These are phyloP conservation scores for Zaprionus bogoriensis DNA, from an alignment of 2,888 invertebrate species.

Conservation along the genomic window DNA sequence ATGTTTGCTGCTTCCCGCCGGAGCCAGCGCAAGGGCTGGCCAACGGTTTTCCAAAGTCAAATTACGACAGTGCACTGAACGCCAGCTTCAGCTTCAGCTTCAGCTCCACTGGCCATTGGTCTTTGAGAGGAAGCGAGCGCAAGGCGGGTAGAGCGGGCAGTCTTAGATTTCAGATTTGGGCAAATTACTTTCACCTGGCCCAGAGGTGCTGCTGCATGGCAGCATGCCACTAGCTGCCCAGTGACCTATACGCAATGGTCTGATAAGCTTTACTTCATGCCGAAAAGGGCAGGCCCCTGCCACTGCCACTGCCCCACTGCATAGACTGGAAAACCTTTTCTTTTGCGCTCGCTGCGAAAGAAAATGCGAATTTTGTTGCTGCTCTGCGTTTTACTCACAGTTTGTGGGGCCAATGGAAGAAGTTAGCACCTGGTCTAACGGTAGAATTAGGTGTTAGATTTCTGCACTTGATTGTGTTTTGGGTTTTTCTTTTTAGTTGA, in stretches of 20 bases:
- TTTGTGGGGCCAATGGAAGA: constrained; percentile 57
- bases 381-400: constrained; percentile 47
- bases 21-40: constrained; percentile 48
- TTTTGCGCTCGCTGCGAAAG: constrained; percentile 10
- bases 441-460: constrained; percentile 20
- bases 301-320: too few relatives aligned
- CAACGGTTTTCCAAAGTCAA: constrained; percentile 66
- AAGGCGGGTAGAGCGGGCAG: constrained; percentile 3
- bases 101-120: constrained; percentile 13
- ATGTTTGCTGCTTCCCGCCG: constrained; percentile 31
- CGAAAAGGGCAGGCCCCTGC: constrained; percentile 37
- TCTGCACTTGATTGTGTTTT: constrained; percentile 24
- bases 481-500: neutral
- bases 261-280: constrained; percentile 64
- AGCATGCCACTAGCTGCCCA: constrained; percentile 53
- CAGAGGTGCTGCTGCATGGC: constrained; percentile 30
- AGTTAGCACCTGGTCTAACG: constrained; percentile 62
- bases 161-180: constrained; percentile 21
- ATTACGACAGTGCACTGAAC: constrained; percentile 73
- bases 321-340: constrained; percentile 27
- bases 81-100: too few relatives aligned
- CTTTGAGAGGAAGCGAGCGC: too few relatives aligned
- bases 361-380: constrained; percentile 28
- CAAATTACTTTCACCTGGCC: constrained; percentile 68
- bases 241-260: constrained; percentile 78